Base-by-base conservation (phyloP, 2,797 vertebrate genomes). In the Sebastes itinus region DNA sequence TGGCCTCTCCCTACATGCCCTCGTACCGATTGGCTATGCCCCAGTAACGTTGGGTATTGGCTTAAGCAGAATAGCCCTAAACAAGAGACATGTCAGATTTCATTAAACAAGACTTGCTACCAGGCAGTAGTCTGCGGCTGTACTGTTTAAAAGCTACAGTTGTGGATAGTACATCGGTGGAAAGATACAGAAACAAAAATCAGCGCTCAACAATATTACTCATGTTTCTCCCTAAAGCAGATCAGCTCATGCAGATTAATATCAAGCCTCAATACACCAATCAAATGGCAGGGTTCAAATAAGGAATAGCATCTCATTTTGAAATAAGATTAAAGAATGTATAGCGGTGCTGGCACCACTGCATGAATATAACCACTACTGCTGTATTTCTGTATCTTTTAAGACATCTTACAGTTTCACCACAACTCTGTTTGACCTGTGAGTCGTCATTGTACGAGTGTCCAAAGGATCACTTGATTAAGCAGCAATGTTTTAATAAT, bases 401-500 rank as follows among this genome's bases (percentile, higher is more conserved):
- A 66, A 75, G 22, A 61, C 14, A 54, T 83, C 32, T 64, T 68
- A 28, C 12, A 46, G 9, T 83, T 70, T 67, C 20, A 58, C 20
- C 46, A 56, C 30, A 58, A 72, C 80, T 74, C 75, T 60, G 63
- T 80, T 67, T 81, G 81, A 83, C 58, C 80, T 59, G 73, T 79
- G 72, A 84, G 64, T 74, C 46, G 16, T 85, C 63, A 63, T 18
- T 80, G 78, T 60, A 64, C 77, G 58, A 61, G 74, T 61, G 67
- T 76, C 77, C 67, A 81, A 49, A 84, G 65, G 75, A 86, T 86
- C 71, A 61, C 86, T 91, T 90, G 87, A 93, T 94, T 92, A 93
- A 92, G 86, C 87, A 85, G 88, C 90, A 91, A 92, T 92, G 93
- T 95, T 95, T 96, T 95, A 97, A 98, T 97, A 96, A 98, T 97